Base-by-base conservation (phyloP, 2,113 vertebrate species). In the Cygnus buccinator region DNA sequence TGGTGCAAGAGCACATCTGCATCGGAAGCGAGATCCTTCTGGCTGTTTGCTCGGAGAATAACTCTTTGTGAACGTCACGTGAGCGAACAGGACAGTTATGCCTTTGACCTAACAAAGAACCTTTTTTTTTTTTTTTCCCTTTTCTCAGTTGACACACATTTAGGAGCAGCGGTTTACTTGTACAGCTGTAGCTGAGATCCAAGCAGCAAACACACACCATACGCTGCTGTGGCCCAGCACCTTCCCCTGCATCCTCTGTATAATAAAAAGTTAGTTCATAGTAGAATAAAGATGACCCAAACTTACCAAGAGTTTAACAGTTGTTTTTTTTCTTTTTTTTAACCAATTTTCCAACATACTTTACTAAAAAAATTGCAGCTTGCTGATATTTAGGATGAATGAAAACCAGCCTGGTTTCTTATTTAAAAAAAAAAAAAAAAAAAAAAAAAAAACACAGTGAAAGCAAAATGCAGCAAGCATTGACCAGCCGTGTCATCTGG, bases 141-240 rank as follows among this genome's bases (percentile, higher is more conserved):
- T 54, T 2, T 71, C 88, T 89, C 52, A 65, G 37, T 77, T 82
- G 89, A 71, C 62, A 54, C 26, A 14, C 70, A 81, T 89, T 88
- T 63, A 41, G 89, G 65, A 86, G 65, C 80, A 92, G 72, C 65
- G 84, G 9, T 84, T 85, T 67, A 37, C 39, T 83, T 57, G 74
- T 31, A 83, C 71, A 93, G 74, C 80, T 83, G 78, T 33, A 85
- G 58, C 82, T 89, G 94, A 90, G 76, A 29, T 77, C n/a, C 67
- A 72, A 75, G 73, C 50, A 4, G 4, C 35, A 46, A 39, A 72
- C 76, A 46, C 37, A 28, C 33, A 73, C 23, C 20, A 3, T 31
- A 2, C 18, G 3, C 68, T 63, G 79, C 79, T 28, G 0, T 57
- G 65, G 23, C 65, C 25, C 33, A 31, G 62, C 35, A 67, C 55